Base-by-base conservation (phyloP, 2,113 vertebrate species). In the Lota lota region DNA sequence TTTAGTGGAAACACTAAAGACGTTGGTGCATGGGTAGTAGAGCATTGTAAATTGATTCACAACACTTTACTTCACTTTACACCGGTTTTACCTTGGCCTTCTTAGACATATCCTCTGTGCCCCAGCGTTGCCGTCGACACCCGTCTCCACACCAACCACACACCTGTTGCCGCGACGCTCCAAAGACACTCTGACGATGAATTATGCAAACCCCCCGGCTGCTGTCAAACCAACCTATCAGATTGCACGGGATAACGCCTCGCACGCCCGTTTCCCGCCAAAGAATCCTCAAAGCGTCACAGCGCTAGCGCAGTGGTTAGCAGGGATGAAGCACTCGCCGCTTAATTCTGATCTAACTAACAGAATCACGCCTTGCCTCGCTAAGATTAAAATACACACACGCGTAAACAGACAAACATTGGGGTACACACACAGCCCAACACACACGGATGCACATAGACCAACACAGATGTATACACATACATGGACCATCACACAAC, bases 181-280 rank as follows among this genome's bases (percentile, higher is more conserved):
- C 73, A 81, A 81, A 70, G 80, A 63, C 40, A 87, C 81, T 72
- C 77, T 77, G 79, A 74, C 75, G 79, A 88, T 91, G 80, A 91
- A 91, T 90, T 86, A 90, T 91, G 88, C 85, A 91, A 87, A 89
- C 81, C 81, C 87, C 72, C 74, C 76, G 79, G 64, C 80, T 87
- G 84, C 81, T 85, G 83, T 85, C 81, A 82, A 81, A 84, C 78
- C 78, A 74, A 68, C 88, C 85, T 81, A 83, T 64, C 73, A 77
- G 81, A 81, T 64, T 68, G 84, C 54, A 71, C 83, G 79, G 83
- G 40, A 47, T 47, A 47, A 85, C 57, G 73, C 60, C 77, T 74
- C 78, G 76, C 77, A 79, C 70, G 4, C n/a, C 40, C 40, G 8
- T 10, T 47, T 47, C 40, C 40, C 40, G 40, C 40, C 40, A 47